Evolutionary conservation across 1,140 invertebrate species (phyloP).

Genomic region (Drosophila pandora): DNA sequence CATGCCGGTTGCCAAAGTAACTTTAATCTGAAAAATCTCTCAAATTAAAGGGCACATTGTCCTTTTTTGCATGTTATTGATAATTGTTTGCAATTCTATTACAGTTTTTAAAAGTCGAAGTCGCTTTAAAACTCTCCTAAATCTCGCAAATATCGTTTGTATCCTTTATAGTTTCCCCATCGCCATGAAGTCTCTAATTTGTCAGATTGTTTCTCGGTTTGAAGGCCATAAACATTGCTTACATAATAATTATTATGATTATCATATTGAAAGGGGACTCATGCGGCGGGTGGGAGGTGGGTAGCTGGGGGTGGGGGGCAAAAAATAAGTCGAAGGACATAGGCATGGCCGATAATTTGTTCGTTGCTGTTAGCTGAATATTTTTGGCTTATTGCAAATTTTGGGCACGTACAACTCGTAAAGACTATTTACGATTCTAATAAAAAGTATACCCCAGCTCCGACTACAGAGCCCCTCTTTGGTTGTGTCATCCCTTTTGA

Average conservation of each 20-base stretch:
- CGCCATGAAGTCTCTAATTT: conserved; percentile 27
- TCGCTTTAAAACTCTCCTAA: too few species aligned
- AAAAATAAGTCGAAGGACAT: conserved; percentile 5
- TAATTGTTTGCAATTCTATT: too few species aligned
- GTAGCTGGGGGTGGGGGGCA: background rate
- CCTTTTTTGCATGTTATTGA: too few species aligned
- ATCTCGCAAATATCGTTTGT: too few species aligned
- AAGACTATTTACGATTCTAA: conserved; percentile 82
- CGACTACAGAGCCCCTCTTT: conserved; percentile 28
- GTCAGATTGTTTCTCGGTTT: conserved; percentile 46
- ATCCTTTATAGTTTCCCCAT: background rate
- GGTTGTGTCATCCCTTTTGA: conserved; percentile 42
- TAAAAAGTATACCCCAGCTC: conserved; percentile 70
- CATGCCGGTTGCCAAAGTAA: too few species aligned
- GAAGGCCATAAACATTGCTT: conserved; percentile 59
- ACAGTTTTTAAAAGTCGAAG: too few species aligned
- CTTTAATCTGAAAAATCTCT: too few species aligned
- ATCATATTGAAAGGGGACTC: conserved; percentile 59
- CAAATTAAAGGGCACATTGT: too few species aligned
- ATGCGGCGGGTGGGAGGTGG: background rate
- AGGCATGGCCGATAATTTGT: conserved; percentile 69
- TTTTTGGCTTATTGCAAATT: conserved; percentile 79
- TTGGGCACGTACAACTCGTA: conserved; percentile 80
- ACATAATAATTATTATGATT: conserved; percentile 68
- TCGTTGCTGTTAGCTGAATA: conserved; percentile 53